Evolutionary conservation across 1,140 invertebrate genomes (phyloP), one percentile per base, ranked within the genome.

Genomic region (Anoplolepis gracilipes): DNA sequence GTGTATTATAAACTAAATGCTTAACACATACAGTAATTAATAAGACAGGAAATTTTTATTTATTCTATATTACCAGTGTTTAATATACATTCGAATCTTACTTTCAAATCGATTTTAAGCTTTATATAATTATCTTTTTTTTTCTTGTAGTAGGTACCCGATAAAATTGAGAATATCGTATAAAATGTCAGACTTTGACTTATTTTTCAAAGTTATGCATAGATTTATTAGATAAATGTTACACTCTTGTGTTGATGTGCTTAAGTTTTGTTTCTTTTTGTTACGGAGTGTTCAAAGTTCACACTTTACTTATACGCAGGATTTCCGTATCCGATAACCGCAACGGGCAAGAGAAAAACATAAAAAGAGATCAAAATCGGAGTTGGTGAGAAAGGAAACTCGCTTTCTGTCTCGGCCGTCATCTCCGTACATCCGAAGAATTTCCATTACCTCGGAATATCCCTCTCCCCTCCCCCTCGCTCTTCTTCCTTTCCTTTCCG

Each of bases 401-500:
- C 13, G 13, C 46, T 19, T 19, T 49, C 46, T 49, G 46, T 19
- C 22, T 59, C 28, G 19, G n/a, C 1, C 28, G 25, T 65, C 46
- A 72, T 73, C 49, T 33, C 61, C 57, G 36, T 67, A 69, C 82
- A 69, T 84, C 62, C 53, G 53, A 84, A 61, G 85, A 88, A 88
- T 88, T 76, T 87, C 87, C 78, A 88, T 87, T 84, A 88, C 70
- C 11, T 25, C 25, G 11, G 42, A 59, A 16, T 30, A 57, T 61
- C 25, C 10, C 30, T 8, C 19, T 16, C 22, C 25, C 10, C 30
- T 8, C 19, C 22, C 22, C 39, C 36, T 42, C 16, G 16, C 33
- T 59, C 55, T 33, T 25, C 36, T 61, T 76, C 10, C 11, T 61
- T 76, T 28, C 22, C 33, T 39, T 61, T 59, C 22, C 33, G 28